Conservation (phyloP, 2,113 vertebrate species). For the Mola mola region DNA sequence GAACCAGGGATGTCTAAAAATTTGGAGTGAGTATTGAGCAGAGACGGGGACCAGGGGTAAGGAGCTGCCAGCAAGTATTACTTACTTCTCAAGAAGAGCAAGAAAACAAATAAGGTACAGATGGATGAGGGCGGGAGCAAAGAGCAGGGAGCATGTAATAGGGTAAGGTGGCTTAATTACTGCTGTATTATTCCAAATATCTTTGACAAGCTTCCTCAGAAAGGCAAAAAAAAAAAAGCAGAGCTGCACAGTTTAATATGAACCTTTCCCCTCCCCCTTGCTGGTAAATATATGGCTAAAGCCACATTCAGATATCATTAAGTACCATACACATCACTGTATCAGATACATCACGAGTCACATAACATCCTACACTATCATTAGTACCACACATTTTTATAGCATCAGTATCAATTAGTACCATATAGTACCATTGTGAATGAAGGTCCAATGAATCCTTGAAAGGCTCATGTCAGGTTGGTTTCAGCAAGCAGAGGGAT, state of each 20-base stretch:
- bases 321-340: conserved; percentile 77
- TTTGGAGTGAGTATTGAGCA: conserved; percentile 31
- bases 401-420: conserved; percentile 78
- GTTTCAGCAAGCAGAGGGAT: conserved; percentile 39
- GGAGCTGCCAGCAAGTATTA: conserved; percentile 51
- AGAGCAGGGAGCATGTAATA: conserved; percentile 27
- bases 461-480: conserved; percentile 67
- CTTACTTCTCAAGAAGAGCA: conserved; percentile 36
- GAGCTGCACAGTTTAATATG: conserved; percentile 83
- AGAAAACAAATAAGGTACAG: conserved; percentile 38
- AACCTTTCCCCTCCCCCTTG: conserved; percentile 78
- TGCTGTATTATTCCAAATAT: conserved; percentile 60
- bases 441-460: conserved; percentile 68
- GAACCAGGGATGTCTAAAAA: conserved; percentile 52
- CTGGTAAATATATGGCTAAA: conserved; percentile 84
- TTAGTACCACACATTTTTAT: conserved; percentile 77
- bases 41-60: conserved; percentile 28
- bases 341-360: conserved; percentile 78
- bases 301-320: conserved; percentile 79
- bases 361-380: conserved; percentile 73
- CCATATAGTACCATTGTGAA: conserved; percentile 76
- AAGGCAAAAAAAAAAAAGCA: conserved; percentile 81
- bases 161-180: conserved; percentile 69
- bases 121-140: conserved; percentile 20
- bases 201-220: conserved; percentile 77